Percentiles rank a stretch among this genome's conserved stretches.
phyloP scores from a whole-genome alignment of 1,140 invertebrate species.

The Elymnias hypermnestra region DNA sequence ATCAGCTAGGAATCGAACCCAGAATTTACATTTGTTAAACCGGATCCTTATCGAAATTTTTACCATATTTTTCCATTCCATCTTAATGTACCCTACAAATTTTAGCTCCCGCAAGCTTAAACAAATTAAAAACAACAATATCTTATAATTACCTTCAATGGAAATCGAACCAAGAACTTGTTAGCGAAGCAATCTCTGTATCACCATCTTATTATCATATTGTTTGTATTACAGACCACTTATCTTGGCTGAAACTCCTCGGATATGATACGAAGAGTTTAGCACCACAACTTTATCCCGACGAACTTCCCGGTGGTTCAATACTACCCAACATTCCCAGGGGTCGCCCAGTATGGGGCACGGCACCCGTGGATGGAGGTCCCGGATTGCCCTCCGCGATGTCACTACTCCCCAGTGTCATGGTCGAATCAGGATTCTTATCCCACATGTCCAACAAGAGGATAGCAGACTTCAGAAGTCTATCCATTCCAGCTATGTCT shows the following conservation, averaged over 20 bases:
- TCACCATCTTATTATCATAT: no score
- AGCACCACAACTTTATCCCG: constrained; percentile 88
- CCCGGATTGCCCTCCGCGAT: constrained; percentile 67
- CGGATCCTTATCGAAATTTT: no score
- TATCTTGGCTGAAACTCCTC: constrained; percentile 88
- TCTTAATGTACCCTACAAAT: no score
- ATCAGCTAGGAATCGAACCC: no score
- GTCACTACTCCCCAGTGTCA: constrained; percentile 76
- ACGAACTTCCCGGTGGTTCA: constrained; percentile 78
- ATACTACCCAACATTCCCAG: constrained; percentile 78
- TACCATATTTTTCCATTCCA: no score
- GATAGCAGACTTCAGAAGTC: constrained; percentile 82
- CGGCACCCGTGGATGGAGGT: constrained; percentile 67
- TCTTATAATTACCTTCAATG: no score
- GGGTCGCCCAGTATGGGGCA: constrained; percentile 78
- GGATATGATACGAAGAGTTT: constrained; percentile 92
- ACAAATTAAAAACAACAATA: no score
- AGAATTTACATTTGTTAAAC: no score
- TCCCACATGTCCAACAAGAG: constrained; percentile 85
- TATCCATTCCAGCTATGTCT: constrained; percentile 84
- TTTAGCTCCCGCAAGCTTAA: no score
- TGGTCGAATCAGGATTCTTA: constrained; percentile 87
- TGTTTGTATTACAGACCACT: constrained; percentile 87
- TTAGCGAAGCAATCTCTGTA: no score
- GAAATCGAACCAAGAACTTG: no score